Evolutionary conservation across 2,888 invertebrate species (phyloP).

Genomic region (Nowickia ferox): DNA sequence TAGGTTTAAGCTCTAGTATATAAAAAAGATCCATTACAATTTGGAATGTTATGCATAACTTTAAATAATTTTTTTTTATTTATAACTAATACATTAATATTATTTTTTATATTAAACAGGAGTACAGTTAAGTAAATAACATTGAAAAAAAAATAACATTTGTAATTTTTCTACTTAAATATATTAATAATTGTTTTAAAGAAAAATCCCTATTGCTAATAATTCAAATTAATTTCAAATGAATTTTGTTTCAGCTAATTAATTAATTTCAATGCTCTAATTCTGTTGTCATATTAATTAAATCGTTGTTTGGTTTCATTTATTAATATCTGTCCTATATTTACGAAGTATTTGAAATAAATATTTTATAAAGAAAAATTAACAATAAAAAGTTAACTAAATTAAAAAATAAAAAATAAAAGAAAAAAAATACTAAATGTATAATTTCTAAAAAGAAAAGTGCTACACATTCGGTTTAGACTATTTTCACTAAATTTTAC

Average conservation of each 20-base stretch:
- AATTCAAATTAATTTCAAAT: constrained; percentile 9
- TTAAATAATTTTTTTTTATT: constrained; percentile 66
- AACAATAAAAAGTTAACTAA: constrained; percentile 41
- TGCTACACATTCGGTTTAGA: constrained; percentile 38
- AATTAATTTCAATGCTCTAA: constrained; percentile 40
- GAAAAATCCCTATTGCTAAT: constrained; percentile 17
- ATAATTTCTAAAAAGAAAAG: constrained; percentile 9
- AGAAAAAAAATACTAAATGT: neutral
- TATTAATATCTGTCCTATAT: constrained; percentile 74
- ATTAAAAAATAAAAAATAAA: constrained; percentile 10
- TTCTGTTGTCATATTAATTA: constrained; percentile 38
- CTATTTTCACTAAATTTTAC: constrained; percentile 22
- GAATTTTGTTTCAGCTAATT: constrained; percentile 49
- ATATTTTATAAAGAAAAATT: constrained; percentile 45
- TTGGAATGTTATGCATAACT: constrained; percentile 66
- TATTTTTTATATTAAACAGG: constrained; percentile 38
- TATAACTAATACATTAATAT: neutral
- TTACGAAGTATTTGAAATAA: constrained; percentile 68
- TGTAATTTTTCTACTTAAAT: constrained; percentile 71
- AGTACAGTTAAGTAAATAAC: constrained; percentile 74
- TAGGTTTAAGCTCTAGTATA: constrained; percentile 18
- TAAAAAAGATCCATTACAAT: constrained; percentile 14
- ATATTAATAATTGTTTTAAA: constrained; percentile 63
- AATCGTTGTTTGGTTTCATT: constrained; percentile 55
- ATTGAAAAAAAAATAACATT: constrained; percentile 75